Conservation (phyloP, 2,888 invertebrate species). For the Anaspis maculata region DNA sequence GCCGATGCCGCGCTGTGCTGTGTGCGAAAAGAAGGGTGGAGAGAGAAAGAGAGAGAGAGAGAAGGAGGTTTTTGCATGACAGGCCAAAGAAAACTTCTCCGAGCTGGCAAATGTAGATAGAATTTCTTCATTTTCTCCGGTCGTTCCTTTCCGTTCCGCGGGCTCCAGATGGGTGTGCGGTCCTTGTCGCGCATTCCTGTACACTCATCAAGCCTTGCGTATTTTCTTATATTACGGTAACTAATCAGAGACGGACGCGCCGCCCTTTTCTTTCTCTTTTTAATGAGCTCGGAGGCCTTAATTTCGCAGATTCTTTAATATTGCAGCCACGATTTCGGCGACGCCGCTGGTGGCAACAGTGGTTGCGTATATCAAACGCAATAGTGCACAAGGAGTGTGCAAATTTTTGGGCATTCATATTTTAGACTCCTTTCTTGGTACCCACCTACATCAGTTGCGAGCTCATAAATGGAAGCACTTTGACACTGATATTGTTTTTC, state of each 20-base stretch:
- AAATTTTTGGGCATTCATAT: no score
- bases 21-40: no score
- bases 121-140: constrained; percentile 51
- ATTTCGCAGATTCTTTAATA: constrained; percentile 33
- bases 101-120: constrained; percentile 53
- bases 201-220: constrained; percentile 38
- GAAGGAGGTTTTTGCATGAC: constrained; percentile 39
- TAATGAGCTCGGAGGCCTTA: constrained; percentile 34
- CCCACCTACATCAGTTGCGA: no score
- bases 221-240: constrained; percentile 38
- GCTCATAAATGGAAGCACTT: no score
- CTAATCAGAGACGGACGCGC: constrained; percentile 37
- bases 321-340: constrained; percentile 24
- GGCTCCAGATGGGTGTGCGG: constrained; percentile 18
- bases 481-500: no score
- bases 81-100: constrained; percentile 39
- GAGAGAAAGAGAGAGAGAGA: no score
- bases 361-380: no score
- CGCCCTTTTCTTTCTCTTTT: constrained; percentile 28
- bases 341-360: no score
- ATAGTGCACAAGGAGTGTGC: no score
- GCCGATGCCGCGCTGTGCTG: no score
- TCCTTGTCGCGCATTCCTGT: constrained; percentile 29
- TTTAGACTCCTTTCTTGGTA: no score
- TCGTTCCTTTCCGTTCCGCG: constrained; percentile 20